Evolutionary conservation across 1,140 invertebrate species (phyloP).

Genomic region (Megalonaias nervosa): DNA sequence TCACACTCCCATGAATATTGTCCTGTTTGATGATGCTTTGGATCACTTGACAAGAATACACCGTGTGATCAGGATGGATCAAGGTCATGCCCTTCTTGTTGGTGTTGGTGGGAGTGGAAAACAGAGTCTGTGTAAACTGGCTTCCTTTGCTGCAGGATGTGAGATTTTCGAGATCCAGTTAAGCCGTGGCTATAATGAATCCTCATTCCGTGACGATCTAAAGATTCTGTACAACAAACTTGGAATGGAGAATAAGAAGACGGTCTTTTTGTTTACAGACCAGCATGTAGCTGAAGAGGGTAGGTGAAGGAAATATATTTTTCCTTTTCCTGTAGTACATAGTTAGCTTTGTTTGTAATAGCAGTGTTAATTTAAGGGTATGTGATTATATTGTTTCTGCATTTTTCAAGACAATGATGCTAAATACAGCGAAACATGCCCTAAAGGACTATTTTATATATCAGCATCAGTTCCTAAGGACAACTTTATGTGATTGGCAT

Average conservation of each 20-base stretch:
- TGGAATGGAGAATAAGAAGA: conserved; percentile 84
- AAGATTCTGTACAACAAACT: conserved; percentile 84
- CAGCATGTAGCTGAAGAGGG: conserved; percentile 80
- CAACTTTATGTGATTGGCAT: too few species aligned
- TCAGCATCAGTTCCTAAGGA: too few species aligned
- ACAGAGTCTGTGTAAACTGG: conserved; percentile 73
- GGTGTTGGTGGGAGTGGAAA: conserved; percentile 92
- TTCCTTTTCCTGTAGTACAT: too few species aligned
- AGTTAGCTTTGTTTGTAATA: too few species aligned
- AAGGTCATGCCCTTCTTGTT: conserved; percentile 87
- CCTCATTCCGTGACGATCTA: conserved; percentile 87
- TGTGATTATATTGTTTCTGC: not conserved
- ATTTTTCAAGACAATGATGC: not conserved
- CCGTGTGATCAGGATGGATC: conserved; percentile 85
- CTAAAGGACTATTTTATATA: not conserved
- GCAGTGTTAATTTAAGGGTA: too few species aligned
- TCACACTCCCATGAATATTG: conserved; percentile 78
- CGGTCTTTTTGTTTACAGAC: conserved; percentile 88
- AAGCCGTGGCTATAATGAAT: conserved; percentile 86
- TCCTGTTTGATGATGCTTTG: conserved; percentile 91
- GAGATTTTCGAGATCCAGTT: conserved; percentile 88
- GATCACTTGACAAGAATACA: conserved; percentile 91
- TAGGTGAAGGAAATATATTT: conserved; percentile 21
- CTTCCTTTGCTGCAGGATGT: conserved; percentile 75
- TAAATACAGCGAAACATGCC: not conserved